Conservation (phyloP, 1,140 invertebrate genomes). For the Atta colombica region DNA sequence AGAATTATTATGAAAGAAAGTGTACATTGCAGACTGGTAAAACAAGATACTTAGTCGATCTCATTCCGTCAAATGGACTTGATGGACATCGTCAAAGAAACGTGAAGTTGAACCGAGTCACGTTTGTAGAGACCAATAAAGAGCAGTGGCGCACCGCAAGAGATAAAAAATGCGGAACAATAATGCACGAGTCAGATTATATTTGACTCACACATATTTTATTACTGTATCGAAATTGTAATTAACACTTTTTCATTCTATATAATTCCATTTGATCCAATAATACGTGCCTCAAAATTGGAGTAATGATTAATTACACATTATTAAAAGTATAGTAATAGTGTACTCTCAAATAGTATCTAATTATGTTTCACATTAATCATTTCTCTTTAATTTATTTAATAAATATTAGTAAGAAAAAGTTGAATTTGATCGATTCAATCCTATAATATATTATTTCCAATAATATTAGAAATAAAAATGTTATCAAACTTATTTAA, state of each 20-base stretch:
- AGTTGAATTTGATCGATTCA: neutral
- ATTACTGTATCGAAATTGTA: slow-evolving; percentile 11
- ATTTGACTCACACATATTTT: slow-evolving; percentile 24
- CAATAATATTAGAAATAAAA: neutral
- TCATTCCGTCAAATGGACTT: slow-evolving; percentile 50
- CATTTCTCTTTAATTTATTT: neutral
- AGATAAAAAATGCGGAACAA: slow-evolving; percentile 19
- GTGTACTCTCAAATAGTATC: neutral
- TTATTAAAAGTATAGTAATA: neutral
- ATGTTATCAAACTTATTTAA: neutral
- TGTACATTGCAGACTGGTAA: slow-evolving; percentile 13
- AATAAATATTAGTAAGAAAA: neutral
- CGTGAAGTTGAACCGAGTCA: slow-evolving; percentile 55
- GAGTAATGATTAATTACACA: neutral
- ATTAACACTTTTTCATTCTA: neutral
- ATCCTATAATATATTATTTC: neutral
- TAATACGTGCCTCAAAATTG: slow-evolving; percentile 54
- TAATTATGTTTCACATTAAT: neutral
- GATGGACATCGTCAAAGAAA: slow-evolving; percentile 26
- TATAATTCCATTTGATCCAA: neutral
- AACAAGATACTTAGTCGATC: slow-evolving; percentile 52
- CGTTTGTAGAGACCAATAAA: slow-evolving; percentile 56
- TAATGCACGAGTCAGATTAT: slow-evolving; percentile 15
- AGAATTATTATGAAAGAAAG: slow-evolving; percentile 26
- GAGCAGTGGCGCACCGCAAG: neutral